These are phyloP conservation scores for Meriones unguiculatus DNA, from an alignment of 2,113 vertebrate genomes.

Conservation along the genomic window DNA sequence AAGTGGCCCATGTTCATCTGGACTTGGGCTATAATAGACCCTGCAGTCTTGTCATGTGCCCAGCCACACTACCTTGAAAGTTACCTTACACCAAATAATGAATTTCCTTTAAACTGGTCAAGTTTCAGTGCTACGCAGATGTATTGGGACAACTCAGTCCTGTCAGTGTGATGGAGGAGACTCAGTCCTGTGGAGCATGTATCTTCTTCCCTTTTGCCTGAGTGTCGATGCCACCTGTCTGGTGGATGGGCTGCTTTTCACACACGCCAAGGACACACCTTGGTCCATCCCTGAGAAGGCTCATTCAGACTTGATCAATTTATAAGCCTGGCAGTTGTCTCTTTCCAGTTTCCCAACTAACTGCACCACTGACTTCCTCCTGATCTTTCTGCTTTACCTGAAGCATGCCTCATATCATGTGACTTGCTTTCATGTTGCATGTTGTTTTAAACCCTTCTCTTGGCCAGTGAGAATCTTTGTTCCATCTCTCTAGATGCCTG, in stretches of 20 bases:
- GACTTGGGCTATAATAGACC: rapidly evolving
- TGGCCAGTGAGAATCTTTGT: not conserved
- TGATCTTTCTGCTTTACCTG: not conserved
- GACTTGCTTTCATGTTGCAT: not conserved
- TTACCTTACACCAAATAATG: rapidly evolving
- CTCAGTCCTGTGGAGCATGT: not conserved
- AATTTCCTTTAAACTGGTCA: rapidly evolving
- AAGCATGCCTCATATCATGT: not conserved
- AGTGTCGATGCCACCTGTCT: not conserved
- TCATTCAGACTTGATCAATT: not conserved
- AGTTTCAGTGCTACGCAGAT: rapidly evolving
- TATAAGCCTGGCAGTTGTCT: not conserved
- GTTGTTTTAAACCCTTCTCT: not conserved
- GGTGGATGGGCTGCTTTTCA: too few relatives aligned
- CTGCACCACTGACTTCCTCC: rapidly evolving
- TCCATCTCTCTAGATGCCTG: too few relatives aligned
- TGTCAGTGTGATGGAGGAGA: not conserved
- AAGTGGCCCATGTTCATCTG: rapidly evolving
- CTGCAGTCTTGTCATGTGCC: not conserved
- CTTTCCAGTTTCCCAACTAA: not conserved
- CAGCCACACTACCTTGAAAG: not conserved
- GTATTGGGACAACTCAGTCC: not conserved
- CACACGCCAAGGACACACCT: not conserved
- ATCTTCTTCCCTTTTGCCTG: not conserved
- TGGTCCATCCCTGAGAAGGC: not conserved